Percentiles rank a stretch among this genome's conserved stretches.
phyloP scores from a whole-genome alignment of 1,140 invertebrate species.

The Cydia fagiglandana region DNA sequence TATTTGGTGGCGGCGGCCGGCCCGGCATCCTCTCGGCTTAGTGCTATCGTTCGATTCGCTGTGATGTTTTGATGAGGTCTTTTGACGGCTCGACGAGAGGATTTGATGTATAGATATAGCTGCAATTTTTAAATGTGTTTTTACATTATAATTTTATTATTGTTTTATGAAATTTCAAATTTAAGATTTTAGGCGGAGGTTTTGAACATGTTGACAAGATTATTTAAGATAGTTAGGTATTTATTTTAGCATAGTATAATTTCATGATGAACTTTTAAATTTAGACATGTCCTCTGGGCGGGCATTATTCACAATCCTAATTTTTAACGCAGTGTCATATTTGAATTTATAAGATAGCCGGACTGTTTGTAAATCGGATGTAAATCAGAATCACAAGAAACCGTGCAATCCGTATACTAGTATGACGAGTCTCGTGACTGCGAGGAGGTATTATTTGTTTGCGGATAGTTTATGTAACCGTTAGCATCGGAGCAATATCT shows the following conservation, averaged over 20 bases:
- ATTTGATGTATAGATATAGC: conserved; percentile 77
- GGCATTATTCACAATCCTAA: conserved; percentile 48
- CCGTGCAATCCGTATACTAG: conserved; percentile 53
- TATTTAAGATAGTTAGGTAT: conserved; percentile 80
- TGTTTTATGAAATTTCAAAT: conserved; percentile 75
- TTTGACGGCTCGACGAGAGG: conserved; percentile 71
- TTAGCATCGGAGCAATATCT: conserved; percentile 62
- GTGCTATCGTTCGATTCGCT: conserved; percentile 68
- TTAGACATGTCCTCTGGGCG: conserved; percentile 56
- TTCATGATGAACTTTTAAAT: conserved; percentile 66
- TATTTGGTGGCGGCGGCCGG: conserved; percentile 53
- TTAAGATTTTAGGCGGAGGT: conserved; percentile 76
- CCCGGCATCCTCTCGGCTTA: conserved; percentile 50
- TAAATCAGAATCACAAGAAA: conserved; percentile 45
- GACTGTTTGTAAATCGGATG: conserved; percentile 35
- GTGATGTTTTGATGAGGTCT: conserved; percentile 77
- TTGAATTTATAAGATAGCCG: conserved; percentile 44
- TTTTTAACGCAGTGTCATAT: conserved; percentile 65
- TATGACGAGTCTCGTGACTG: conserved; percentile 45
- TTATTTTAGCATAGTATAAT: conserved; percentile 78
- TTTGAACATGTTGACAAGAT: conserved; percentile 76
- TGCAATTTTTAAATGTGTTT: conserved; percentile 78
- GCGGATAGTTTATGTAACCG: conserved; percentile 48
- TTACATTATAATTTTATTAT: conserved; percentile 80
- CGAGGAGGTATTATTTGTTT: conserved; percentile 44